Evolutionary conservation across 2,797 vertebrate species (phyloP).

Genomic region (Oryzias dopingdopingensis): DNA sequence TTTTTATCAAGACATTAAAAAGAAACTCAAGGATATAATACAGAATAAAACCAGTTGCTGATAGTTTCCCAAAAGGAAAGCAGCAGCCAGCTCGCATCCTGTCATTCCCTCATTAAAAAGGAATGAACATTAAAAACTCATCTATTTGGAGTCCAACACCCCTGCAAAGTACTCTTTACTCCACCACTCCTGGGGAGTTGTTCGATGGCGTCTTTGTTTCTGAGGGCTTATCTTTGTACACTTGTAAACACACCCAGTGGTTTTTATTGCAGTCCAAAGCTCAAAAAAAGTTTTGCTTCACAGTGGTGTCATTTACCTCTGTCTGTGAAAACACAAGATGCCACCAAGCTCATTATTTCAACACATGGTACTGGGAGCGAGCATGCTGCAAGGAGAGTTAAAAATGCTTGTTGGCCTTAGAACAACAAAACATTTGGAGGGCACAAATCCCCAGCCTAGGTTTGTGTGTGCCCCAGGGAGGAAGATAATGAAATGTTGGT

Average conservation of each 20-base stretch:
- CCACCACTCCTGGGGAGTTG: slow-evolving; percentile 1
- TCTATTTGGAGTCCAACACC: no score
- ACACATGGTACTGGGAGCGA: slow-evolving; percentile 15
- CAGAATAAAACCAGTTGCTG: no score
- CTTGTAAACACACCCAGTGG: slow-evolving; percentile 11
- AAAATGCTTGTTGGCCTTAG: slow-evolving; percentile 18
- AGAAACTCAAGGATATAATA: no score
- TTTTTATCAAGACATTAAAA: no score
- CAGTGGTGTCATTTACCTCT: slow-evolving; percentile 13
- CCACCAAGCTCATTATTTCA: slow-evolving; percentile 35
- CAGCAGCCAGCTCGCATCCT: no score
- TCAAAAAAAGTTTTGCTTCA: slow-evolving; percentile 14
- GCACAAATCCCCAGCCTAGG: slow-evolving; percentile 17
- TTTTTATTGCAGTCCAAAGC: slow-evolving; percentile 14
- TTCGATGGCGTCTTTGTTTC: slow-evolving; percentile 10
- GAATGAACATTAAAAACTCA: no score
- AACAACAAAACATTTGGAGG: slow-evolving; percentile 29
- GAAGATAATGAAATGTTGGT: slow-evolving; percentile 39
- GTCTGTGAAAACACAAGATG: slow-evolving; percentile 17
- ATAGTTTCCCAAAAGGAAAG: no score
- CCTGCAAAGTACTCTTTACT: background rate
- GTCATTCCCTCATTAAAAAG: no score
- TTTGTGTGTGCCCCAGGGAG: slow-evolving; percentile 23
- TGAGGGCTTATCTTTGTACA: slow-evolving; percentile 10
- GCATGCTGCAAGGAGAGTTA: slow-evolving; percentile 12